These are phyloP conservation scores for Andrena praecox DNA, from an alignment of 2,888 invertebrate species.

Conservation along the genomic window DNA sequence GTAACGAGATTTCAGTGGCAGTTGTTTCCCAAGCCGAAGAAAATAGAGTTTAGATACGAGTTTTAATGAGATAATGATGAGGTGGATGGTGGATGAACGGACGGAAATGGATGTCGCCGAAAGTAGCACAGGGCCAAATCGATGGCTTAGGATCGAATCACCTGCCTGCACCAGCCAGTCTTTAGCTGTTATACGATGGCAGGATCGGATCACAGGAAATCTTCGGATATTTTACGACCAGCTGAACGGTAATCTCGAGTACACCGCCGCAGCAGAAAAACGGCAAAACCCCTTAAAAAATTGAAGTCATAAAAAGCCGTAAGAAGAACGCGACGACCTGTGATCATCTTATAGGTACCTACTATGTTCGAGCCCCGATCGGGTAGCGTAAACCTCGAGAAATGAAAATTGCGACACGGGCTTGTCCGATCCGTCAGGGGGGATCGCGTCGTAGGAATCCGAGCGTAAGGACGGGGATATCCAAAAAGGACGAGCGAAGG, in stretches of 20 bases:
- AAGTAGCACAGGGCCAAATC: slow-evolving; percentile 45
- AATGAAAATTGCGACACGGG: background rate
- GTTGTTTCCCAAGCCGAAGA: background rate
- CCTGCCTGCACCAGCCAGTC: slow-evolving; percentile 42
- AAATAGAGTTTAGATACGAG: background rate
- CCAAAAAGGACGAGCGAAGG: slow-evolving; percentile 30
- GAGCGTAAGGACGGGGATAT: slow-evolving; percentile 10
- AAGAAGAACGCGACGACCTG: slow-evolving; percentile 6
- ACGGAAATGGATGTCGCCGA: slow-evolving; percentile 38
- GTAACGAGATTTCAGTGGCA: background rate
- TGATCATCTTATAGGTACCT: background rate
- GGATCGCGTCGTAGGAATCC: background rate
- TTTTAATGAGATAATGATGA: background rate
- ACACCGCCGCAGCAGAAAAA: slow-evolving; percentile 39
- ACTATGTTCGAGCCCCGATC: background rate
- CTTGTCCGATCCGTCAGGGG: background rate
- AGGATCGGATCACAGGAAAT: slow-evolving; percentile 64
- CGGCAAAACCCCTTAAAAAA: slow-evolving; percentile 23
- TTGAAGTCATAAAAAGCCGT: slow-evolving; percentile 36
- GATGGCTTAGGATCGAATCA: slow-evolving; percentile 57
- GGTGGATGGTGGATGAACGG: slow-evolving; percentile 9
- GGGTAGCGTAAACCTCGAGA: background rate
- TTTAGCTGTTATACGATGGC: slow-evolving; percentile 65
- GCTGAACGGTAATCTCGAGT: slow-evolving; percentile 55
- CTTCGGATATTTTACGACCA: slow-evolving; percentile 68